Evolutionary conservation across 2,113 vertebrate genomes (phyloP).

Genomic region (Scalopus aquaticus): DNA sequence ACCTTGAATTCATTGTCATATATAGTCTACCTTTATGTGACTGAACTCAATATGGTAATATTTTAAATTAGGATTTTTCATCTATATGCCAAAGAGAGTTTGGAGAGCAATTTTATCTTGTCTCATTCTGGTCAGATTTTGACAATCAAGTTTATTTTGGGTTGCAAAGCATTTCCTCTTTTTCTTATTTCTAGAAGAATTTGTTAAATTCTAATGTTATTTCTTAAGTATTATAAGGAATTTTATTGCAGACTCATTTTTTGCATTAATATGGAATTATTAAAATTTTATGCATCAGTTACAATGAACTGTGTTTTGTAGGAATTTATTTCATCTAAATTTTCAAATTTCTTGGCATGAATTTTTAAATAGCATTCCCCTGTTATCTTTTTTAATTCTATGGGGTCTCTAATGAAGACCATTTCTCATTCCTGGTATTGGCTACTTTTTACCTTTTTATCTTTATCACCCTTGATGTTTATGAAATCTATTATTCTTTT

Average conservation of each 20-base stretch:
- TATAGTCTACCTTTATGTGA: neutral
- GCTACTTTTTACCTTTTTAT: neutral
- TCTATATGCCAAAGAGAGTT: too few species aligned
- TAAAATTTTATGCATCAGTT: neutral
- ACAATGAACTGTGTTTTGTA: neutral
- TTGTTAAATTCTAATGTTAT: neutral
- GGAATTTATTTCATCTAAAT: neutral
- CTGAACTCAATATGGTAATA: too few species aligned
- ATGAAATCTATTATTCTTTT: too few species aligned
- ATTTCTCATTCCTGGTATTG: neutral
- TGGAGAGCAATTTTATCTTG: neutral
- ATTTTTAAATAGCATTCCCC: neutral
- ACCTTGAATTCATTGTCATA: neutral
- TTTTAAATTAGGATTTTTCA: too few species aligned
- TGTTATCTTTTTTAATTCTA: neutral
- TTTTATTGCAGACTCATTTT: neutral
- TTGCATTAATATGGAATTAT: neutral
- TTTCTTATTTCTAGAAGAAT: slow-evolving; percentile 26
- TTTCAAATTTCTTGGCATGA: slow-evolving; percentile 7
- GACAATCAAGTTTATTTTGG: neutral
- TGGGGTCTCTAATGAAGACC: neutral
- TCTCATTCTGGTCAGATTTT: neutral
- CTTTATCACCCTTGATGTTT: neutral
- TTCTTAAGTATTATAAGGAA: neutral
- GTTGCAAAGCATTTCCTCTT: neutral